Percentiles rank a stretch among this genome's conserved stretches.
Conservation (phyloP, 2,113 vertebrate genomes). For the Synodontis membranacea region DNA sequence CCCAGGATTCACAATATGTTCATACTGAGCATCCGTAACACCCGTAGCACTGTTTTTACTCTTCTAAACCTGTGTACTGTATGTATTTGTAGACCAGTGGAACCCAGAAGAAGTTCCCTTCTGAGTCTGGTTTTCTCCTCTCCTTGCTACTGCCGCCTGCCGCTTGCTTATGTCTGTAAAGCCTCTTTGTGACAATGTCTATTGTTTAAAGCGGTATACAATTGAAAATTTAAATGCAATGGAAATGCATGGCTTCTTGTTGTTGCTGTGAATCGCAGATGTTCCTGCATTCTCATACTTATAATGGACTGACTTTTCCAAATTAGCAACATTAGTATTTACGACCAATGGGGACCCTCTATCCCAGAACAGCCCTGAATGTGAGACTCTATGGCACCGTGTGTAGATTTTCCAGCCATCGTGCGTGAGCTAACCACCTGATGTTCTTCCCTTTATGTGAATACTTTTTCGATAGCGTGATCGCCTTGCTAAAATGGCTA, state of each 20-base stretch:
- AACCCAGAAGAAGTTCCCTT: neutral
- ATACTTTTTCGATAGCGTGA: neutral
- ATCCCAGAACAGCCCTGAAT: neutral
- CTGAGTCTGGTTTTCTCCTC: neutral
- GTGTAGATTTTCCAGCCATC: neutral
- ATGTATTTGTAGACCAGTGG: neutral
- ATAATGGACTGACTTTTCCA: neutral
- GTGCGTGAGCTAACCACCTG: neutral
- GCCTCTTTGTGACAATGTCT: neutral
- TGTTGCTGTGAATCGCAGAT: neutral
- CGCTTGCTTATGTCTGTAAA: neutral
- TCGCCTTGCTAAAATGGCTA: neutral
- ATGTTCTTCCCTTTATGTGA: neutral
- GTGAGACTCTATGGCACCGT: neutral
- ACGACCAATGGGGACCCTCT: neutral
- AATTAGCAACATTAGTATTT: neutral
- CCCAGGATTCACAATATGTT: neutral
- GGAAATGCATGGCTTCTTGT: neutral
- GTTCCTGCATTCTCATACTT: neutral
- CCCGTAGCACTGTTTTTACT: neutral
- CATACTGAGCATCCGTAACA: neutral
- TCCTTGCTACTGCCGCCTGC: too few relatives aligned
- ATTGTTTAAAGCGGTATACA: neutral
- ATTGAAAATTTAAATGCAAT: neutral
- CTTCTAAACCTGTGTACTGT: neutral